Base-by-base conservation (phyloP, 2,113 vertebrate species). In the Heptranchias perlo region DNA sequence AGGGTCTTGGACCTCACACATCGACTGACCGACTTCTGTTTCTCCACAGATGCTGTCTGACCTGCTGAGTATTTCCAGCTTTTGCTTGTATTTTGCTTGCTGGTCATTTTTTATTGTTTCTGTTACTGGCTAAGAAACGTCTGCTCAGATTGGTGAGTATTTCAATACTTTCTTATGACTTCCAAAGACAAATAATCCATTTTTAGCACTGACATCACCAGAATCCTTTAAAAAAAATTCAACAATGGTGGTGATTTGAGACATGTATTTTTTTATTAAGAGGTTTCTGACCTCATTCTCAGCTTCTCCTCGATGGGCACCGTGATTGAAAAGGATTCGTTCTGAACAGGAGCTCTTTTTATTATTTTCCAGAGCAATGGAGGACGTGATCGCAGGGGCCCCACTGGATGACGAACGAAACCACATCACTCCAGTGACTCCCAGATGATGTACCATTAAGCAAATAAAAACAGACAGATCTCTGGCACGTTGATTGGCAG, bases 391-490 rank as follows among this genome's bases (percentile, higher is more conserved):
- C 47, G 1, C 16, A 92, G 89, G 21, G 31, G 62, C 18, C 35
- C 4, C 58, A 39, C 11, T 92, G 54, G 58, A 93, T 62, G 89
- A 62, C 14, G 7, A 93, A 39, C 64, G 35, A 64, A 64, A 62
- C 58, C 54, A 58, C 58, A 62, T 93, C 35, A 64, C 18, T 82
- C 76, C n/a, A 82, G 13, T 82, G 14, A 82, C 76, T 23, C 0
- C 6, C 35, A 93, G 89, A 93, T 93, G 89, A 93, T 93, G 58
- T 93, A 61, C 89, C n/a, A 62, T 64, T 39, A 62, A 93, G 18
- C 78, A 93, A 64, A 93, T 93, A 58, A 93, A 93, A 64, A 39
- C 35, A 62, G 89, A 93, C 35, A 93, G 61, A 93, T 82, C 58
- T 93, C 87, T 7, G 6, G 58, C 10, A 62, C 23, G 54, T 11